A percentile compares a stretch with the other conserved stretches of the same genome.
phyloP scores from a whole-genome alignment of 30 jellyfish, hydroid and myxozoan species.

The Catostylus mosaicus region DNA sequence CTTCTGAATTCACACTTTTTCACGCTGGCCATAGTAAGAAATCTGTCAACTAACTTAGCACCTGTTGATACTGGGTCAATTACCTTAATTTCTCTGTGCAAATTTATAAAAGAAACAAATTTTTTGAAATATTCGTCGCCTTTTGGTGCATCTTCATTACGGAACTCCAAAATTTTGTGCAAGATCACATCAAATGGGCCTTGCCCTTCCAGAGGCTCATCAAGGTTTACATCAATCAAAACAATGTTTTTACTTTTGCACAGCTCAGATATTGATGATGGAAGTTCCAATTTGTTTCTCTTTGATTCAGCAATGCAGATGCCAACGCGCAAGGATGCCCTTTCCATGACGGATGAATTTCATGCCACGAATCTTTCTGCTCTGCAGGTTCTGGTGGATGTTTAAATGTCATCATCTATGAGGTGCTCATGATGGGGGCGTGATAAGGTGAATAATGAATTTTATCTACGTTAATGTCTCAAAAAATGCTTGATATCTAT shows the following conservation, averaged over 20 bases:
- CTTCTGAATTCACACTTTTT: conserved; percentile 75
- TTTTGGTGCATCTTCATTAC: conserved; percentile 60
- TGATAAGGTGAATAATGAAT: too few species aligned
- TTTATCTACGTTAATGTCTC: too few species aligned
- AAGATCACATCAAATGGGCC: conserved; percentile 94
- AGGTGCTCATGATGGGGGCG: too few species aligned
- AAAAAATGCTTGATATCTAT: too few species aligned
- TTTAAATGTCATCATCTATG: too few species aligned
- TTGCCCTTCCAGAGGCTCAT: conserved; percentile 65
- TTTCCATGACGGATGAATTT: too few species aligned
- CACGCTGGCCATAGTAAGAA: conserved; percentile 52
- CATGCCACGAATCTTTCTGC: too few species aligned
- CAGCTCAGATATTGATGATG: conserved; percentile 49
- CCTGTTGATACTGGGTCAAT: conserved; percentile 80
- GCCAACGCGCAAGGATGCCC: conserved; percentile 59
- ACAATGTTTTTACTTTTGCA: conserved; percentile 65
- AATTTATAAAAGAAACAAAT: conserved; percentile 29
- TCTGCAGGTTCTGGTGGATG: too few species aligned
- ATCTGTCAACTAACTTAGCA: conserved; percentile 61
- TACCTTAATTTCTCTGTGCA: conserved; percentile 22
- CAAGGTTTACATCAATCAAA: conserved; percentile 79
- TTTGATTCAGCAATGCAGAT: conserved; percentile 75
- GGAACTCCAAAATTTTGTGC: conserved; percentile 89
- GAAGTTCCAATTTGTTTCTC: conserved; percentile 66
- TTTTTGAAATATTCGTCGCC: conserved; percentile 68